Evolutionary conservation across 2,888 invertebrate genomes (phyloP), one percentile per base, ranked within the genome.

Genomic region (Ophioninae sp.): DNA sequence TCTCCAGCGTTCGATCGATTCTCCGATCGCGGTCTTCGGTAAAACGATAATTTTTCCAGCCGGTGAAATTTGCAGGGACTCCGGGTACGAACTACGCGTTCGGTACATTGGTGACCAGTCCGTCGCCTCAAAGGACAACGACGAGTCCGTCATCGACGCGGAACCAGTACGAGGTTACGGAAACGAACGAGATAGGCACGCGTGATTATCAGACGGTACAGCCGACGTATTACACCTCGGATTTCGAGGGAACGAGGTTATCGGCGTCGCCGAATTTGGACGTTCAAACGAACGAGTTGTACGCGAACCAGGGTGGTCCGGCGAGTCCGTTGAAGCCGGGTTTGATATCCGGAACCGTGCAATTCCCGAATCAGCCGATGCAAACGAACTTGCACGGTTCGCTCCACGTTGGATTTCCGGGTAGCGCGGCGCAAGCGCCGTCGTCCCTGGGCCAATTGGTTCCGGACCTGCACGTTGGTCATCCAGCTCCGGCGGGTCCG

Each of bases 331-430:
- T 73, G 13, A 81, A 82, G 30, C 72, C 75, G 3, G 88, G 88
- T 6, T 73, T 87, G 0, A 82, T 86, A 30, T 86, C 83, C 6
- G 87, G 86, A 10, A 86, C 85, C 17, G 78, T 89, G 7, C 89
- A 89, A 56, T 88, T 90, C n/a, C 89, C 87, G 87, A 86, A 41
- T 2, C 30, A 85, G 8, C 89, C 90, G 6, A 88, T 92, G 90
- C 91, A 92, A 69, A 91, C 91, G 41, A 91, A 91, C 84, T 87
- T 92, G 0, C 91, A 90, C 77, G 90, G 91, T 86, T 90, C 91
- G 0, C 85, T 92, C n/a, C 90, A 91, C 86, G 91, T 91, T 6
- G 90, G 88, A 3, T 89, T 89, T 69, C 89, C 90, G 0, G 88
- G 87, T 1, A 86, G 87, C 0, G 88, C 80, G 13, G 85, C 79